A percentile compares a stretch with the other conserved stretches of the same genome.
Conservation (phyloP, 2,797 vertebrate genomes). For the Oreochromis mossambicus region DNA sequence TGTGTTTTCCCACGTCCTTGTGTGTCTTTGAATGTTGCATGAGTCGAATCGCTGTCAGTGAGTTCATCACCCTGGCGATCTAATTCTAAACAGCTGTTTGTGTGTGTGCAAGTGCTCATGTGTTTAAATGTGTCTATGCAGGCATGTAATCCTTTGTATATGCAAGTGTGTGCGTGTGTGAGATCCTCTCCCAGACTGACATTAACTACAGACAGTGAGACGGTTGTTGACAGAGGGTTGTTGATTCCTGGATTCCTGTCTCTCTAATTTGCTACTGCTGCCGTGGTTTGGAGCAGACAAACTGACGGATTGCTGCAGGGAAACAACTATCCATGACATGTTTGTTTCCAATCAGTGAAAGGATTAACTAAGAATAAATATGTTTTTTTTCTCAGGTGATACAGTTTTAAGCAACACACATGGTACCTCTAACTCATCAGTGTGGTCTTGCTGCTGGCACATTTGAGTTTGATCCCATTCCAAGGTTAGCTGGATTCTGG, state of each 20-base stretch:
- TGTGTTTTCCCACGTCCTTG: constrained; percentile 41
- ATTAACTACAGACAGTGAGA: constrained; percentile 60
- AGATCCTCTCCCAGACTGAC: constrained; percentile 46
- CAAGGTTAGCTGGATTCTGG: constrained; percentile 53
- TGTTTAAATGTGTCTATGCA: constrained; percentile 18
- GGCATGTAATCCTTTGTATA: constrained; percentile 39
- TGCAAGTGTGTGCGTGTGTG: not conserved
- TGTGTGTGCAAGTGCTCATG: constrained; percentile 5
- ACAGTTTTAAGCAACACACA: not conserved
- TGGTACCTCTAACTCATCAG: not conserved
- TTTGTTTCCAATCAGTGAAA: constrained; percentile 62
- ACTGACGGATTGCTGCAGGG: constrained; percentile 49
- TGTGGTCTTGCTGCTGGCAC: constrained; percentile 34
- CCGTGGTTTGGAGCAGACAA: constrained; percentile 52
- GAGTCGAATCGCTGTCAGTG: constrained; percentile 52
- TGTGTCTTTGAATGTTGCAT: constrained; percentile 54
- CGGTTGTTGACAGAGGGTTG: constrained; percentile 57
- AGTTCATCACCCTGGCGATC: constrained; percentile 60
- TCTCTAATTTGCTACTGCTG: constrained; percentile 54
- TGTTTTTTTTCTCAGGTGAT: constrained; percentile 57
- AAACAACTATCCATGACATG: constrained; percentile 53
- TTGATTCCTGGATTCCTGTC: constrained; percentile 65
- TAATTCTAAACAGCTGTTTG: constrained; percentile 71
- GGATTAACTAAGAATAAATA: constrained; percentile 55
- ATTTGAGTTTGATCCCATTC: constrained; percentile 42